Evolutionary conservation across 2,888 invertebrate species (phyloP), one percentile per base, ranked within the genome.

Genomic region (Ephialtes manifestator): DNA sequence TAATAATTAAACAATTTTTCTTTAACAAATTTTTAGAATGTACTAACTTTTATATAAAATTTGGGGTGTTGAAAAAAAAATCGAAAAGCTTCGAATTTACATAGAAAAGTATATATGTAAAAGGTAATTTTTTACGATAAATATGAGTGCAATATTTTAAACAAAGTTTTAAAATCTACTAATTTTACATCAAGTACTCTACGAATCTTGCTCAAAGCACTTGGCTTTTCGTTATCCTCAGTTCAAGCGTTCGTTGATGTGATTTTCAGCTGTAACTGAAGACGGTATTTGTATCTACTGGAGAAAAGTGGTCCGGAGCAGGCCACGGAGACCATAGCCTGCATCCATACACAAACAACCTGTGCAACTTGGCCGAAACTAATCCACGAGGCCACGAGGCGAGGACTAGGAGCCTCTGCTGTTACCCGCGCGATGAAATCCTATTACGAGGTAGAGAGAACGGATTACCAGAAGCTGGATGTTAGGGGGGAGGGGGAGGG

Each of bases 381-480:
- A 84, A 87, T 87, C 84, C 85, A 70, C 67, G 68, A 67, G 63
- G 81, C 80, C 79, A 70, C 81, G 51, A 72, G 67, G 65, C 76
- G 75, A 81, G 75, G 77, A 81, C 53, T 4, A 43, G 76, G 79
- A 86, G 74, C 80, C 85, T 76, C 83, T 74, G 87, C 81, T 83
- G 83, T 85, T 87, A 71, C 72, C 78, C 85, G 48, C 76, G 81
- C 85, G 87, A 88, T 87, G 87, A 90, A 89, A 90, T 90, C 90
- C 90, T 87, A 89, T 90, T 90, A 89, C 85, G 87, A 84, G 83
- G 85, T 68, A 67, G 67, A 74, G 76, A 77, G 80, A 84, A 88
- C 85, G 89, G 90, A 90, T 90, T 90, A 89, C 87, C 77, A 83
- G 75, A 68, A 60, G 43, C 71, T 55, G 58, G 55, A 39, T 65